phyloP scores from a whole-genome alignment of 1,140 invertebrate genomes.

The Antheraea pernyi region DNA sequence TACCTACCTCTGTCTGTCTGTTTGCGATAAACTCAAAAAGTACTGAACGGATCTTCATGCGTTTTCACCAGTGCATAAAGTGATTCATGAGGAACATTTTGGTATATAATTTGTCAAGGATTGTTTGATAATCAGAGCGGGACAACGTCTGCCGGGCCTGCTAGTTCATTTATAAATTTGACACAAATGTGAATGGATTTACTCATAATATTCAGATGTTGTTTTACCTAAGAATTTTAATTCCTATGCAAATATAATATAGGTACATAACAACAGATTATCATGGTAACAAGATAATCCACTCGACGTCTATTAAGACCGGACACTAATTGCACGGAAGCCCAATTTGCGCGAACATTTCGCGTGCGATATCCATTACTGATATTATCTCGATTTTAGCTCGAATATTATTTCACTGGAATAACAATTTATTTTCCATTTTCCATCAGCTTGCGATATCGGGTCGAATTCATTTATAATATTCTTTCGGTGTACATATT shows the following conservation, averaged over 20 bases:
- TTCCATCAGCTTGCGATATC: background rate
- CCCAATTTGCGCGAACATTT: constrained; percentile 1
- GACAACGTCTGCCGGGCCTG: too few species aligned
- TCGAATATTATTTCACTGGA: background rate
- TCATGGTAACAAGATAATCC: constrained; percentile 2
- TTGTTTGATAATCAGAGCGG: too few species aligned
- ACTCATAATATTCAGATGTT: background rate
- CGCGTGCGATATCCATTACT: background rate
- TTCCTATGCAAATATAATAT: background rate
- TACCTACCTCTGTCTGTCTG: too few species aligned
- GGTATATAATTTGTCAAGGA: too few species aligned
- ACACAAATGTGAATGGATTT: too few species aligned
- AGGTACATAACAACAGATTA: constrained; percentile 1
- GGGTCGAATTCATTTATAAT: background rate
- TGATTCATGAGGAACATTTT: too few species aligned
- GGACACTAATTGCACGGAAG: constrained; percentile 1
- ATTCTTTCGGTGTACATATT: background rate
- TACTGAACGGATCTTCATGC: too few species aligned
- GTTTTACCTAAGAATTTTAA: background rate
- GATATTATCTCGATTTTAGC: background rate
- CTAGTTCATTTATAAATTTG: too few species aligned
- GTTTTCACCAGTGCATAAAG: too few species aligned
- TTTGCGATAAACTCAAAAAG: too few species aligned
- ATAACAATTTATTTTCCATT: background rate
- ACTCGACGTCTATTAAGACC: background rate